Base-by-base conservation (phyloP, 2,113 vertebrate genomes). In the Neogobius melanostomus region DNA sequence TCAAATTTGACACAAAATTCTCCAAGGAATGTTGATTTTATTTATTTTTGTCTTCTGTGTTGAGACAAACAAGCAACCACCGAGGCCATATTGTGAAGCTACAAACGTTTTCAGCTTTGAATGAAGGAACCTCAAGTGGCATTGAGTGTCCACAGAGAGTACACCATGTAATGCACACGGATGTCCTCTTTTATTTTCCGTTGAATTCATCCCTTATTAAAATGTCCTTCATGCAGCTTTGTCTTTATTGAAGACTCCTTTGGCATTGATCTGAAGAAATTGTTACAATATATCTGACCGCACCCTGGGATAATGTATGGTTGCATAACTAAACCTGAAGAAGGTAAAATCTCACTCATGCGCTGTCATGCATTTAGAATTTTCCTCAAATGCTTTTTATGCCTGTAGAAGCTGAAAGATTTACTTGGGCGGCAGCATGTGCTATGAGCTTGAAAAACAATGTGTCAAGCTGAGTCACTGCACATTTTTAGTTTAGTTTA, bases 401-500 rank as follows among this genome's bases (percentile, higher is more conserved):
- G 8, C 60, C 42, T 14, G 7, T 11, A 16, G 59, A 62, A 47
- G n/a, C n/a, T 52, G 42, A 16, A 67, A 61, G 12, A 16, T 70
- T 21, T 8, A 57, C 67, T 69, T 62, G 70, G 54, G 67, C 15
- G 11, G 4, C 10, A 11, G 7, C n/a, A 61, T 75, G 14, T 50
- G 44, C 17, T 59, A 5, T 11, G 48, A 3, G 1, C 11, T 47
- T 77, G 45, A 65, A 82, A 50, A 67, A 72, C 60, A 64, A 85
- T 59, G 59, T 63, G 48, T 16, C 68, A 50, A 77, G n/a, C 28
- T 45, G 50, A 50, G 42, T 50, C 48, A 68, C 51, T 60, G 56
- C 61, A 80, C 54, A n/a, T n/a, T n/a, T n/a, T n/a, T n/a, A n/a
- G n/a, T n/a, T n/a, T n/a, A n/a, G n/a, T n/a, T n/a, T n/a, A n/a